A percentile compares a stretch with the other conserved stretches of the same genome.
phyloP scores from a whole-genome alignment of 2,797 vertebrate genomes.

The Propithecus perrieri region DNA sequence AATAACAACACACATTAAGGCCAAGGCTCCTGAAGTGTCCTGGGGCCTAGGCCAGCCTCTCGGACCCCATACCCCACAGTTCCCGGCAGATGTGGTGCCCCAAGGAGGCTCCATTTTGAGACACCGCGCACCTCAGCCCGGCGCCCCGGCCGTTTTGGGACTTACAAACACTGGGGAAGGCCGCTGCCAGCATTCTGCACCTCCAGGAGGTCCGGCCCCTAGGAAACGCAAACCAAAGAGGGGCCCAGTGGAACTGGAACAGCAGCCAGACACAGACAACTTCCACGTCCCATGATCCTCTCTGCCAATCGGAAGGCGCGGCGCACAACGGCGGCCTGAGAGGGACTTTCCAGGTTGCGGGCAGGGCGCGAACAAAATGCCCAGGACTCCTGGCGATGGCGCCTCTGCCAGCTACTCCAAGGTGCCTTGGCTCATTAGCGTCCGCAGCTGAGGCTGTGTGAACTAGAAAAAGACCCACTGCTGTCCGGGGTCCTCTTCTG shows the following conservation, averaged over 20 bases:
- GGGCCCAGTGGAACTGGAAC: slow-evolving; percentile 80
- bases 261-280: slow-evolving; percentile 76
- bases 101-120: slow-evolving; percentile 50
- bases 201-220: slow-evolving; percentile 77
- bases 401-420: accelerated
- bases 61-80: slow-evolving; percentile 26
- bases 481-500: slow-evolving; percentile 62
- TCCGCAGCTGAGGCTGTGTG: accelerated
- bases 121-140: slow-evolving; percentile 63
- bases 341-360: slow-evolving; percentile 28
- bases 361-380: not conserved
- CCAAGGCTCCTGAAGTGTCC: slow-evolving; percentile 44
- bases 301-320: slow-evolving; percentile 71
- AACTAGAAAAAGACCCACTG: not conserved
- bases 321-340: not conserved
- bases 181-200: slow-evolving; percentile 73
- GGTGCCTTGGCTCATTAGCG: accelerated
- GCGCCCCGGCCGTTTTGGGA: slow-evolving; percentile 60
- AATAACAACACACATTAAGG: not conserved
- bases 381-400: accelerated
- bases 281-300: slow-evolving; percentile 73
- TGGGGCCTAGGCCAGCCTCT: slow-evolving; percentile 66
- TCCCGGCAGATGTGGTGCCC: slow-evolving; percentile 56
- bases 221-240: slow-evolving; percentile 75
- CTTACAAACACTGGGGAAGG: slow-evolving; percentile 75